Percentiles rank a stretch among this genome's conserved stretches.
Evolutionary conservation across 2,888 invertebrate genomes (phyloP).

Genomic region (Mongoloraphidia duomilia): DNA sequence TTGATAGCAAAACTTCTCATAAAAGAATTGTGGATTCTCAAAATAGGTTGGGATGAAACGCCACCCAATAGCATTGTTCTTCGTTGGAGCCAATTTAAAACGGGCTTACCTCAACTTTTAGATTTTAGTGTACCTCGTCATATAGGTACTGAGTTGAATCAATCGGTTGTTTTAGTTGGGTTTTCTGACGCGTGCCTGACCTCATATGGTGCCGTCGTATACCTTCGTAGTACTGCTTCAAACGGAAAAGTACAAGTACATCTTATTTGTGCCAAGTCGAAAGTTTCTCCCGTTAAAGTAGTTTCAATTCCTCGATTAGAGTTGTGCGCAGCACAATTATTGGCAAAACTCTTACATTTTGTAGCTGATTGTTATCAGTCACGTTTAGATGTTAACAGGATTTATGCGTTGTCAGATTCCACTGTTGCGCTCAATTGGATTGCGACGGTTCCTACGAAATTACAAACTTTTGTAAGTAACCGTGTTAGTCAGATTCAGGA

Average conservation of each 20-base stretch:
- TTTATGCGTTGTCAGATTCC: conserved; percentile 11
- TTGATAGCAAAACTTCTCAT: conserved; percentile 7
- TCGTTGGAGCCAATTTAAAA: conserved; percentile 3
- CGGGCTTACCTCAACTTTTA: conserved; percentile 5
- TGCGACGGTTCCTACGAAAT: conserved; percentile 7
- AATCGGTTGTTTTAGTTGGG: conserved; percentile 6
- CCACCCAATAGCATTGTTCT: conserved; percentile 2
- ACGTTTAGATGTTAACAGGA: not conserved
- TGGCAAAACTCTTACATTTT: conserved; percentile 7
- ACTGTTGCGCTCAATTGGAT: conserved; percentile 10
- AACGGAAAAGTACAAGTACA: not conserved
- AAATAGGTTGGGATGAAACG: conserved; percentile 8
- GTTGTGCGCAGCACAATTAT: conserved; percentile 10
- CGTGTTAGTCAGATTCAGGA: conserved; percentile 9
- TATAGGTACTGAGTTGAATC: not conserved
- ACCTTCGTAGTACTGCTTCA: conserved; percentile 7
- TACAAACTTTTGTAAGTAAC: conserved; percentile 12
- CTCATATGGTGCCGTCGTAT: conserved; percentile 10
- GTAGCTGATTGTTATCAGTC: not conserved
- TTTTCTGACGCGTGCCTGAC: conserved; percentile 9
- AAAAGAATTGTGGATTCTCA: conserved; percentile 6
- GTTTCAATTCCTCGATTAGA: conserved; percentile 11
- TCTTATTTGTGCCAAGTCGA: conserved; percentile 9
- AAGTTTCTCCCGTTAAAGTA: conserved; percentile 10
- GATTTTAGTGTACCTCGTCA: conserved; percentile 4